Evolutionary conservation across 2,797 vertebrate genomes (phyloP).

Genomic region (Aselliscus stoliczkanus): DNA sequence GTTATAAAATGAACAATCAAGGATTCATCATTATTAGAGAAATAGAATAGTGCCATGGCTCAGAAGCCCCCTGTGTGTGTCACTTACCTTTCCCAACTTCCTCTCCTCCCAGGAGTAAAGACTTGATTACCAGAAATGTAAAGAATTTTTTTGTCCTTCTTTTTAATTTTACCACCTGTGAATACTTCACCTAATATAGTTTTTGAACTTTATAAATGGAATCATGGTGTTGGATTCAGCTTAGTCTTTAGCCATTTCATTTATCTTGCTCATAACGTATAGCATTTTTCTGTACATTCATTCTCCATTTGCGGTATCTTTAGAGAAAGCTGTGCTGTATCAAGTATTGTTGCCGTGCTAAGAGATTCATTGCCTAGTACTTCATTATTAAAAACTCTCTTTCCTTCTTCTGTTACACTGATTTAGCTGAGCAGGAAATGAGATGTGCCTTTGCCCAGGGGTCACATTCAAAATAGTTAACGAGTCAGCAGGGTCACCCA

Average conservation of each 20-base stretch:
- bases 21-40: neutral
- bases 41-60: neutral
- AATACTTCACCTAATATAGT: neutral
- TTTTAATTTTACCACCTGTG: neutral
- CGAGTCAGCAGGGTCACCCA: neutral
- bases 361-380: slow-evolving; percentile 1
- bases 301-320: neutral
- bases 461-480: slow-evolving; percentile 13
- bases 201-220: neutral
- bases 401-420: neutral
- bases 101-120: neutral
- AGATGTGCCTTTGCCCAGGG: neutral
- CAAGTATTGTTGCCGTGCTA: neutral
- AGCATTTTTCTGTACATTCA: neutral
- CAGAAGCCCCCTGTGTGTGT: neutral
- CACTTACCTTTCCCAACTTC: neutral
- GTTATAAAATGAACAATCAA: neutral
- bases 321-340: neutral
- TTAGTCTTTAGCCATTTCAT: neutral
- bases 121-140: neutral
- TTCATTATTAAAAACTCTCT: slow-evolving; percentile 28
- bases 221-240: neutral
- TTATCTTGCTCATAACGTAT: neutral
- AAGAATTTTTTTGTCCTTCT: neutral
- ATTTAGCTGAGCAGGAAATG: slow-evolving; percentile 28